A percentile compares a stretch with the other conserved stretches of the same genome.
These are phyloP conservation scores for Pomacea maculata DNA, from an alignment of 1,140 invertebrate species.

Conservation along the genomic window DNA sequence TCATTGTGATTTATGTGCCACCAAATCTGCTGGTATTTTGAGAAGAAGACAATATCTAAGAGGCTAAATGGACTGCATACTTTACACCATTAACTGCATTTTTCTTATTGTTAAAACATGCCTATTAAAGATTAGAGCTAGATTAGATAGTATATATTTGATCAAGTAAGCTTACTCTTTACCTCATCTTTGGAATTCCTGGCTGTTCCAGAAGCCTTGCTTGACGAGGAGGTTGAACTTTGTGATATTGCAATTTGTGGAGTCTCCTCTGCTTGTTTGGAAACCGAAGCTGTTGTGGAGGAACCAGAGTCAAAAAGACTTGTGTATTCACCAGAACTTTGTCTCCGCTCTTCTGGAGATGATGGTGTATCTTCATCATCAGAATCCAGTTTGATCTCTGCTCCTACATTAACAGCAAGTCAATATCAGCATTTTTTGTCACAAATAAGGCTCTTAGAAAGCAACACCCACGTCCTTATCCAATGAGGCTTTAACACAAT, in stretches of 20 bases:
- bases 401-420: slow-evolving; percentile 11
- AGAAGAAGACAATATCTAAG: no score
- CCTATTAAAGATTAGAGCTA: neutral
- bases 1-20: no score
- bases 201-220: slow-evolving; percentile 22
- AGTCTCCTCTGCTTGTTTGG: slow-evolving; percentile 30
- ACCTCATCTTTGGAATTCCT: slow-evolving; percentile 34
- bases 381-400: slow-evolving; percentile 55
- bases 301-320: slow-evolving; percentile 18
- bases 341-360: neutral
- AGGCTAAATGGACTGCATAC: no score
- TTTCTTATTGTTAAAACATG: neutral
- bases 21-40: no score
- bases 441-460: slow-evolving; percentile 12
- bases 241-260: slow-evolving; percentile 50
- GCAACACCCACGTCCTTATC: neutral
- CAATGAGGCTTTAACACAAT: no score
- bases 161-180: neutral
- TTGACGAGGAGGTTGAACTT: slow-evolving; percentile 6
- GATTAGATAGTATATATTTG: neutral
- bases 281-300: slow-evolving; percentile 21
- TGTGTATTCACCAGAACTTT: slow-evolving; percentile 11
- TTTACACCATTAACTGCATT: neutral
- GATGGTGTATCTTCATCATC: slow-evolving; percentile 38
- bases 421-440: no score